phyloP scores from a whole-genome alignment of 2,797 vertebrate species.

The Aphelocoma californica region DNA sequence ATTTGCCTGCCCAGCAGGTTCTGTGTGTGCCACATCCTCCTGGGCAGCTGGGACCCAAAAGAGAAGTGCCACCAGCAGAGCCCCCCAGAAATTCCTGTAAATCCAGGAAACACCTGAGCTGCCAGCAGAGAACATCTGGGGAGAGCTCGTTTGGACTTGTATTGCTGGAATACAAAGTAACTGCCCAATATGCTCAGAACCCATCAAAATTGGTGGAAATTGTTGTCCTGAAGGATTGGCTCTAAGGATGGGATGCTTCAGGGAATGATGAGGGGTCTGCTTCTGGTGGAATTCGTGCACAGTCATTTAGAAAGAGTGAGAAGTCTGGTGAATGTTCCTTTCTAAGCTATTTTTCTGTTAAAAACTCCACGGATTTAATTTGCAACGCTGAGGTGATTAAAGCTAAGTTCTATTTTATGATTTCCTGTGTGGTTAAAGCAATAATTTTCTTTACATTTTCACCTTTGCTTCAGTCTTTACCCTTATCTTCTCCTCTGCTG shows the following conservation, averaged over 20 bases:
- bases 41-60: neutral
- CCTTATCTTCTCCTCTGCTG: neutral
- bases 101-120: neutral
- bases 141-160: fast-evolving
- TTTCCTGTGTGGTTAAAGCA: constrained; percentile 7
- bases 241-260: neutral
- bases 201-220: neutral
- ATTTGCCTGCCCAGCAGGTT: neutral
- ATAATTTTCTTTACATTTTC: neutral
- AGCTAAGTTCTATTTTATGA: neutral
- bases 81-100: neutral
- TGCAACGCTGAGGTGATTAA: neutral
- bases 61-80: neutral
- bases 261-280: neutral
- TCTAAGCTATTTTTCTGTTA: neutral
- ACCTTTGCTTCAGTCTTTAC: neutral
- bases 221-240: neutral
- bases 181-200: neutral
- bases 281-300: neutral
- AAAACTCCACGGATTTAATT: neutral
- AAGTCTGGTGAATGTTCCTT: neutral
- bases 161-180: neutral
- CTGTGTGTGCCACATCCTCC: neutral
- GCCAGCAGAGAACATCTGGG: neutral
- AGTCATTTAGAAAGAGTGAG: neutral